Evolutionary conservation across 1,140 invertebrate species (phyloP), one percentile per base, ranked within the genome.

Genomic region (Drosophila nasuta): DNA sequence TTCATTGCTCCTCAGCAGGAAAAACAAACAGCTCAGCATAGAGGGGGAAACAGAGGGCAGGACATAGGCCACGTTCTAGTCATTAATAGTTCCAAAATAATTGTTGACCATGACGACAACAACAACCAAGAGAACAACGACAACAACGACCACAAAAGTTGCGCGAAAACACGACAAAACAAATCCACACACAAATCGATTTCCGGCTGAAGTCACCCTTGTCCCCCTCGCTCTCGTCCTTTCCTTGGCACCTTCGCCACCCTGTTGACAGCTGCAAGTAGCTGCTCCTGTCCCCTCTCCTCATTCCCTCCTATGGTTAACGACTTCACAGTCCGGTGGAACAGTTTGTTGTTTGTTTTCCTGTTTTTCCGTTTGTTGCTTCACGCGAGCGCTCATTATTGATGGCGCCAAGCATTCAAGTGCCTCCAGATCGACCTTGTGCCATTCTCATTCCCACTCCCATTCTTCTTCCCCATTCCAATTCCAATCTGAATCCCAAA

Each of bases 101-200:
- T 87, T 83, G 79, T 87, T 82, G 83, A 88, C 83, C 85, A 81
- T 82, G 75, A 68, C 75, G 60, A 77, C 52, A 46, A 49, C 20
- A 43, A n/a, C n/a, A n/a, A n/a, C n/a, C n/a, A n/a, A n/a, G n/a
- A n/a, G n/a, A n/a, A n/a, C n/a, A n/a, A n/a, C 45, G 33, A 54
- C 13, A 11, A 41, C 33, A 38, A 59, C 71, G 46, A 76, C 51
- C 75, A 71, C 54, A 66, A 73, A 81, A 86, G 72, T 79, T 85
- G 68, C 65, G 74, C 67, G 49, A 66, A 59, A 77, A 73, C 63
- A 75, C 76, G 79, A 82, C 85, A 83, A 66, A 88, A 89, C 83
- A 88, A 88, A 88, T 88, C 85, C 77, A 79, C 48, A 83, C 85
- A 89, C 85, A 89, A 89, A 89, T 89, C 85, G 85, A 89, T 89